A percentile compares a stretch with the other conserved stretches of the same genome.
These are phyloP conservation scores for Bos taurus DNA, from an alignment of 2,113 vertebrate species.

Conservation along the genomic window ARS-UCD2.0 NC_037333.1:23950501-23951000, in stretches of 20 bases:
- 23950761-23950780: background rate
- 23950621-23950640: background rate
- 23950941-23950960: background rate
- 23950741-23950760: background rate
- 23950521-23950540: background rate
- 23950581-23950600: background rate
- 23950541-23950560: background rate
- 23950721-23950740: background rate
- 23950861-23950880: background rate
- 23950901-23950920: background rate
- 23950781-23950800: background rate
- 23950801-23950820: background rate
- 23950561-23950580: background rate
- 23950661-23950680: background rate
- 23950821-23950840: background rate
- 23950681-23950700: background rate
- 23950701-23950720: background rate
- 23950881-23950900: background rate
- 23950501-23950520: background rate
- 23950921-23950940: background rate
- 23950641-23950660: background rate
- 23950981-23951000: background rate
- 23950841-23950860: background rate
- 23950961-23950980: background rate
- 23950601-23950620: background rate